Evolutionary conservation across 2,888 invertebrate genomes (phyloP), one percentile per base, ranked within the genome.

Genomic region (Synergus laeviventris): DNA sequence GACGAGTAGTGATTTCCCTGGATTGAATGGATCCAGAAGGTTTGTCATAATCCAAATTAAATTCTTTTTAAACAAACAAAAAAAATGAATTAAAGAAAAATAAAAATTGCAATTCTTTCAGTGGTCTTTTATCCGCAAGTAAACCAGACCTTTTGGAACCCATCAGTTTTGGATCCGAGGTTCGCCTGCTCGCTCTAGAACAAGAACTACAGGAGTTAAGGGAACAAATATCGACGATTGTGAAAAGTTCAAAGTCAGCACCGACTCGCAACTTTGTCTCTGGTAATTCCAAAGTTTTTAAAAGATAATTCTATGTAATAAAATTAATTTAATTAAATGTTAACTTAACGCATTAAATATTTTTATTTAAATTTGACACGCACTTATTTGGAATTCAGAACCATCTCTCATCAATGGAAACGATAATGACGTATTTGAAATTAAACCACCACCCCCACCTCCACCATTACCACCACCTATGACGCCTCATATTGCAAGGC

Each of bases 161-260:
- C 54, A 89, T 91, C 38, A 91, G 88, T 83, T 91, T 91, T 82
- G 91, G 90, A 59, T 91, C 91, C 3, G 91, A 91, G 84, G 87
- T 91, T 3, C 85, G 91, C 70, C 86, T 91, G 64, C 85, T 91
- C 12, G 91, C 91, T n/a, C 79, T 91, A 38, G 91, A 91, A 74
- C 90, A 90, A 77, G 89, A 91, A 80, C 85, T 91, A 42, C 91
- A 91, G 81, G 91, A 91, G 78, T 84, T 91, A 60, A 85, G 88
- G 79, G 88, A 90, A 81, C 90, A 90, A 86, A 87, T 91, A 31
- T 89, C 90, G 31, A 84, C 86, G 73, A 91, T 91, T 78, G 90
- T 91, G 3, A 89, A 90, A 84, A 86, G 73, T 80, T 87, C 86
- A 38, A 88, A 86, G 83, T 81, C 84, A 76, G 82, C 84, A 64